Base-by-base conservation (phyloP, 1,140 invertebrate genomes). In the Pogonomyrmex californicus region DNA sequence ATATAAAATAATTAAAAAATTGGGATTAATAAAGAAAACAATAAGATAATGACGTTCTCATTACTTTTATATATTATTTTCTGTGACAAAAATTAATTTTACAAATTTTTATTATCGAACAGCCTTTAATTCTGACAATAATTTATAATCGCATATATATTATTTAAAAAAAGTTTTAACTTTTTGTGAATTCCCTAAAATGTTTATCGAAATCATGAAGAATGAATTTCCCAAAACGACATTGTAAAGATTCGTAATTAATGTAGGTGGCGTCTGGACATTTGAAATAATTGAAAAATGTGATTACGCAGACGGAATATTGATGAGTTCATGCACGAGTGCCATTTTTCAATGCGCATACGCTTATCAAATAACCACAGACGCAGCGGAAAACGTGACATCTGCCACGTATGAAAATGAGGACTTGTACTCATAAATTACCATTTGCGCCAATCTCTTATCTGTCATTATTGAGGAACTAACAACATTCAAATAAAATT, bases 351-450 rank as follows among this genome's bases (percentile, higher is more conserved):
- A 49, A 14, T 12, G 10, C 14, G 49, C 14, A 56, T 12, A 12
- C 30, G 65, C 23, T 82, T 47, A 82, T 82, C 66, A 73, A 71
- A 58, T 60, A 81, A 56, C 23, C 23, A 9, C 51, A 82, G 17
- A 78, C n/a, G 12, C 38, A 12, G n/a, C 65, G 3, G n/a, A 70
- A 81, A 70, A 41, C 36, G 9, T 23, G 38, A 41, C 36, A 81
- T 14, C 38, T 82, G 79, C 41, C 54, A 73, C 41, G 6, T 73
- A 54, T n/a, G 36, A 63, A 23, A 41, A 68, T 1, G 12, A 7
- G 23, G 58, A 47, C 9, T 49, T 6, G 9, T 1, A 10, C 2
- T 33, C 23, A 17, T 47, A 70, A 23, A 70, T 44, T 41, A 1
- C 36, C n/a, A 4, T 56, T 9, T 47, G 51, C n/a, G 36, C 17